A percentile compares a stretch with the other conserved stretches of the same genome.
phyloP scores from a whole-genome alignment of 2,797 vertebrate species.

The Poecile montanus region DNA sequence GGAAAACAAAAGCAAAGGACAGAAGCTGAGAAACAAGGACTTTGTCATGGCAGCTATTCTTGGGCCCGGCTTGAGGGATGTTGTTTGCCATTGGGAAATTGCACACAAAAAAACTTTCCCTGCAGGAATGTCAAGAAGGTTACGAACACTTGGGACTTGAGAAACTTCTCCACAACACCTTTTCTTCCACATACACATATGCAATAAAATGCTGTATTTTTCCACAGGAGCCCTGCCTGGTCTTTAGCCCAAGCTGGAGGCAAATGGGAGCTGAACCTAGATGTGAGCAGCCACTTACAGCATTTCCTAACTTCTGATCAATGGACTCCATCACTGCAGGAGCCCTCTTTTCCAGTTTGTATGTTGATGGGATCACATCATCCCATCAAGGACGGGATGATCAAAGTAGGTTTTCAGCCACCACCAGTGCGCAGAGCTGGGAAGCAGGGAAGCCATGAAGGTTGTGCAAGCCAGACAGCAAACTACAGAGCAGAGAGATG shows the following conservation, averaged over 20 bases:
- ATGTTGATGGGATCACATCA: no score
- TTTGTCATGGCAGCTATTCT: background rate
- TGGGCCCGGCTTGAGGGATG: background rate
- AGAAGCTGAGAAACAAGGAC: background rate
- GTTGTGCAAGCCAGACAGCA: background rate
- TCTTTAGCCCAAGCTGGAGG: background rate
- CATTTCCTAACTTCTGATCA: background rate
- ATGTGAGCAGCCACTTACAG: background rate
- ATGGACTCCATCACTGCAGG: background rate
- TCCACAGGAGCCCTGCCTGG: background rate
- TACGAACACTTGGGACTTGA: background rate
- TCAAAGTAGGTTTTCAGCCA: background rate
- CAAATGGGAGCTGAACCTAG: background rate
- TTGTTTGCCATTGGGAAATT: background rate
- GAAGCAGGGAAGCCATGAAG: background rate
- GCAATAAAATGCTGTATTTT: background rate
- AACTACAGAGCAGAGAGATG: background rate
- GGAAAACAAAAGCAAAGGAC: background rate
- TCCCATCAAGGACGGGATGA: no score
- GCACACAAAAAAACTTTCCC: background rate
- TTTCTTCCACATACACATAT: background rate
- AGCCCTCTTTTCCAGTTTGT: background rate
- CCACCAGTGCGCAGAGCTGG: background rate
- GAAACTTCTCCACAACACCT: background rate
- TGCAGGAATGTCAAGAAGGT: background rate